Conservation (phyloP, 2,888 invertebrate species). For the Aspidapion aeneum region DNA sequence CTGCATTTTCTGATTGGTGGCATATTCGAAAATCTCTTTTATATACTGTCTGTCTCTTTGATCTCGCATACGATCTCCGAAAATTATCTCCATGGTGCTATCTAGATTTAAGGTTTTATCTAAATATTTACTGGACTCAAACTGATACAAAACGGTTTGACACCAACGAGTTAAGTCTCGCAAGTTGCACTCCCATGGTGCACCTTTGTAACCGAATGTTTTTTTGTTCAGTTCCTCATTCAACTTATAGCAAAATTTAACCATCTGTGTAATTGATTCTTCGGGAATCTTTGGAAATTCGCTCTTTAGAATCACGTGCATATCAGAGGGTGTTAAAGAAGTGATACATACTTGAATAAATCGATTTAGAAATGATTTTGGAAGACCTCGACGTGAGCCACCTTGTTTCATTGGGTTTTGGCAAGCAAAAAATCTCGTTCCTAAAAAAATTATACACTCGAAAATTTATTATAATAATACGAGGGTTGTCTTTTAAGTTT, state of each 20-base stretch:
- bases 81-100: slow-evolving; percentile 70
- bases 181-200: slow-evolving; percentile 97
- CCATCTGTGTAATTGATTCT: slow-evolving; percentile 65
- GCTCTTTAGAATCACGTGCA: slow-evolving; percentile 61
- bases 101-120: slow-evolving; percentile 48
- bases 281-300: slow-evolving; percentile 61
- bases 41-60: slow-evolving; percentile 72
- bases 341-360: slow-evolving; percentile 86
- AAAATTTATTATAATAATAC: too few relatives aligned
- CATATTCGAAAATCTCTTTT: slow-evolving; percentile 47
- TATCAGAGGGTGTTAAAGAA: slow-evolving; percentile 62
- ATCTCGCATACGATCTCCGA: slow-evolving; percentile 83
- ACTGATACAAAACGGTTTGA: slow-evolving; percentile 60
- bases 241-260: slow-evolving; percentile 72
- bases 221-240: slow-evolving; percentile 60
- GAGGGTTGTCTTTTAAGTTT: too few relatives aligned
- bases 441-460: slow-evolving; percentile 32
- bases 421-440: slow-evolving; percentile 91
- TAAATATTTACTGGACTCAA: slow-evolving; percentile 26
- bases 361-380: slow-evolving; percentile 94
- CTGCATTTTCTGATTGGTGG: slow-evolving; percentile 52
- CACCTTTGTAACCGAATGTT: slow-evolving; percentile 75
- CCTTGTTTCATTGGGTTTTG: slow-evolving; percentile 97
- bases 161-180: slow-evolving; percentile 95
- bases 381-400: slow-evolving; percentile 92